phyloP scores from a whole-genome alignment of 2,888 invertebrate species.

The Boloria selene region DNA sequence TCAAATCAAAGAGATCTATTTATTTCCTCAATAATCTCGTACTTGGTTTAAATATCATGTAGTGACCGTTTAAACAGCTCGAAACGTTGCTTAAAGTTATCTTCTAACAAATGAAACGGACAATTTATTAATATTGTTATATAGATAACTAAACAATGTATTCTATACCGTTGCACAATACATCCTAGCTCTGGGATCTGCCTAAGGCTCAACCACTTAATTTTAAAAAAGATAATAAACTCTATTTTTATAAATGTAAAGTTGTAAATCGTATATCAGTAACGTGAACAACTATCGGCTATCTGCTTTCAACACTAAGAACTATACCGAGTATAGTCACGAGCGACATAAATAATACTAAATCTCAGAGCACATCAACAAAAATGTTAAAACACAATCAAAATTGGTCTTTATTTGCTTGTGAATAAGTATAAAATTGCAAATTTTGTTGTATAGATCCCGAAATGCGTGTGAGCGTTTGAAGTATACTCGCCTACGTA shows the following conservation, averaged over 20 bases:
- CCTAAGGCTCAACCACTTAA: constrained; percentile 46
- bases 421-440: constrained; percentile 47
- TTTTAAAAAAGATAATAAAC: constrained; percentile 28
- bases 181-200: constrained; percentile 53
- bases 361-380: constrained; percentile 50
- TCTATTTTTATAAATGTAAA: neutral
- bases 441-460: constrained; percentile 40
- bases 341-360: constrained; percentile 74
- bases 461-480: constrained; percentile 67
- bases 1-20: too few species aligned
- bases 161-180: constrained; percentile 62
- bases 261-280: constrained; percentile 5
- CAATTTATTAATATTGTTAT: constrained; percentile 49
- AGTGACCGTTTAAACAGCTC: constrained; percentile 32
- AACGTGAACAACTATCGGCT: constrained; percentile 45
- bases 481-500: constrained; percentile 48
- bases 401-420: constrained; percentile 46
- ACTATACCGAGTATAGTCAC: constrained; percentile 75
- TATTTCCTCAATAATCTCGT: too few species aligned
- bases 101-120: constrained; percentile 44
- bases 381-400: constrained; percentile 28
- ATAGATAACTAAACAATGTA: constrained; percentile 45
- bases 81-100: constrained; percentile 25
- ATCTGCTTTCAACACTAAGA: constrained; percentile 70
- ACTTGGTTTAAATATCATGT: neutral